Conservation (phyloP, 2,797 vertebrate genomes). For the Xenops minutus region DNA sequence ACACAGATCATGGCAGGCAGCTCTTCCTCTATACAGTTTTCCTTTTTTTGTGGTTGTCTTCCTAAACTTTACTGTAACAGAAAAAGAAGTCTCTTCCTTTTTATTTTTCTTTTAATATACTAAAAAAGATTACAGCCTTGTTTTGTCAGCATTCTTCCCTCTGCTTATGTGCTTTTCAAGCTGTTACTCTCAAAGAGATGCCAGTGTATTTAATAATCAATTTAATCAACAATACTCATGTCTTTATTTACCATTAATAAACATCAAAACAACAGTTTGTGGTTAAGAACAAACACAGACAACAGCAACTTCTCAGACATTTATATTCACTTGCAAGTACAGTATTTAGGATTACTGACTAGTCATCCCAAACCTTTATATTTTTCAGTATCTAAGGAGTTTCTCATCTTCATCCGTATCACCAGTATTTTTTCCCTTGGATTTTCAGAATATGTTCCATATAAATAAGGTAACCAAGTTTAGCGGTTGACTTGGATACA, state of each 20-base stretch:
- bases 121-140: neutral
- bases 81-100: neutral
- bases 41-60: neutral
- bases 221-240: neutral
- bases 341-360: neutral
- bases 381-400: neutral
- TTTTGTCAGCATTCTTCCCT: neutral
- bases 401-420: neutral
- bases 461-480: neutral
- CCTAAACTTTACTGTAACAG: neutral
- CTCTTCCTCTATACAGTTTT: neutral
- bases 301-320: neutral
- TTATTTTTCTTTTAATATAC: neutral
- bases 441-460: neutral
- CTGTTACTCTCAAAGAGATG: neutral
- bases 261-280: neutral
- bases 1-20: neutral
- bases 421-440: neutral
- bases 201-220: neutral
- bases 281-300: neutral
- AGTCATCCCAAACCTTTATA: neutral
- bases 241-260: constrained; percentile 32
- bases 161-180: neutral
- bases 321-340: neutral
- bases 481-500: neutral